phyloP scores from a whole-genome alignment of 2,888 invertebrate species.

The Microdon myrmicae region DNA sequence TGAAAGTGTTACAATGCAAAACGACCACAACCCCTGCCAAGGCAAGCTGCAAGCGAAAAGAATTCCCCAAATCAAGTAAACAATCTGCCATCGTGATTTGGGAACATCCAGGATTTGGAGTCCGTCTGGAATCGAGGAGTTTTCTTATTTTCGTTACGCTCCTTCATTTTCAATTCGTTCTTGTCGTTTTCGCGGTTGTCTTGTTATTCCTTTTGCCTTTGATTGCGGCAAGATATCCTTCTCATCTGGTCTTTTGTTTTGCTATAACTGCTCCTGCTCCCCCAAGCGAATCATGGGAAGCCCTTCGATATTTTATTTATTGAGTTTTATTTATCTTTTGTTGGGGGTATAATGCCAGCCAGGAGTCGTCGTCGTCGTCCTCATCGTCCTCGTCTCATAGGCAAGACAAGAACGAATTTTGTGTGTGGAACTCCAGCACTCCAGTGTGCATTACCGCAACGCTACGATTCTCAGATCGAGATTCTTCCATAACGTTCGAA shows the following conservation, averaged over 20 bases:
- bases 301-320: constrained; percentile 49
- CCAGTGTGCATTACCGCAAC: constrained; percentile 40
- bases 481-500: constrained; percentile 18
- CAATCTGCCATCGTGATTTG: constrained; percentile 52
- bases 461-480: constrained; percentile 1
- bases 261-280: neutral
- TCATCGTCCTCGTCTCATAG: neutral
- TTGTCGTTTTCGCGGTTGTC: neutral
- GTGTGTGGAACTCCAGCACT: constrained; percentile 18
- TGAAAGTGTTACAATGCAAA: constrained; percentile 67
- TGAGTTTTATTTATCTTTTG: constrained; percentile 48
- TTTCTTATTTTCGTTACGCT: constrained; percentile 33
- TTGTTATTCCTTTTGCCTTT: neutral
- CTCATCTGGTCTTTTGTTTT: constrained; percentile 46
- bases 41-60: constrained; percentile 7
- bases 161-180: constrained; percentile 11
- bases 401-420: constrained; percentile 23
- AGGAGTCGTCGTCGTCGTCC: constrained; percentile 15
- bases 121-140: too few species aligned
- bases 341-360: constrained; percentile 9
- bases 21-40: constrained; percentile 22
- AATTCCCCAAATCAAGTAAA: constrained; percentile 47
- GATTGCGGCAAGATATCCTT: constrained; percentile 33
- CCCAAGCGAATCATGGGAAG: neutral
- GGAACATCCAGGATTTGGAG: constrained; percentile 22